Evolutionary conservation across 2,888 invertebrate genomes (phyloP).

Genomic region (Dusona sp.): DNA sequence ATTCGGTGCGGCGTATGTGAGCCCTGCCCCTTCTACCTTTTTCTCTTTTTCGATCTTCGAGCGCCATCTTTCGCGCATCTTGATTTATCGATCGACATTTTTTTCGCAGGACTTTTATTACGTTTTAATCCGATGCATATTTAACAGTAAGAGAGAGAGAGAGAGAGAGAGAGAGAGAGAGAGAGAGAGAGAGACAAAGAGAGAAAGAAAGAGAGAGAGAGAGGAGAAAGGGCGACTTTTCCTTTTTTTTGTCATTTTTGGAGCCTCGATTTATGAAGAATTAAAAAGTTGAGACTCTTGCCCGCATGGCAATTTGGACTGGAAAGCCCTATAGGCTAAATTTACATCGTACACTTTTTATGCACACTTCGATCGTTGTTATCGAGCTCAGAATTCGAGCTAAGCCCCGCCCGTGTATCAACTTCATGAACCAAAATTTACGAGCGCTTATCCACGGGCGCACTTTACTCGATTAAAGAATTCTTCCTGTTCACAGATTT

Average conservation of each 20-base stretch:
- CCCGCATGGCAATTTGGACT: not conserved
- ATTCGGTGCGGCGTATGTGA: constrained; percentile 3
- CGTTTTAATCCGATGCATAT: constrained; percentile 78
- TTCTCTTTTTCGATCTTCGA: not conserved
- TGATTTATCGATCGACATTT: constrained; percentile 81
- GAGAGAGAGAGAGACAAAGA: too few species aligned
- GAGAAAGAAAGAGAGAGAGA: too few species aligned
- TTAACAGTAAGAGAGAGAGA: constrained; percentile 65
- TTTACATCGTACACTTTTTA: constrained; percentile 22
- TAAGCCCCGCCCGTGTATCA: constrained; percentile 3
- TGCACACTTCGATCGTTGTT: not conserved
- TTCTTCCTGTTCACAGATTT: not conserved
- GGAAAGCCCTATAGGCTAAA: not conserved
- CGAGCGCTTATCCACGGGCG: not conserved
- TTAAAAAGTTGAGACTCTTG: not conserved
- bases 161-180: not conserved
- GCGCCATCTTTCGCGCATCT: constrained; percentile 61
- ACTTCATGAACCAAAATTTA: constrained; percentile 1
- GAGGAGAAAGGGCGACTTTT: not conserved
- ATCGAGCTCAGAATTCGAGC: constrained; percentile 12
- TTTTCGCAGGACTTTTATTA: constrained; percentile 79
- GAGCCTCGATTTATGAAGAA: not conserved
- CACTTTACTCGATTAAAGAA: not conserved
- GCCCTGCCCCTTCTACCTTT: not conserved
- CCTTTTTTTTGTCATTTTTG: not conserved